phyloP scores from a whole-genome alignment of 1,140 invertebrate genomes.

The Drosophila kurseongensis region DNA sequence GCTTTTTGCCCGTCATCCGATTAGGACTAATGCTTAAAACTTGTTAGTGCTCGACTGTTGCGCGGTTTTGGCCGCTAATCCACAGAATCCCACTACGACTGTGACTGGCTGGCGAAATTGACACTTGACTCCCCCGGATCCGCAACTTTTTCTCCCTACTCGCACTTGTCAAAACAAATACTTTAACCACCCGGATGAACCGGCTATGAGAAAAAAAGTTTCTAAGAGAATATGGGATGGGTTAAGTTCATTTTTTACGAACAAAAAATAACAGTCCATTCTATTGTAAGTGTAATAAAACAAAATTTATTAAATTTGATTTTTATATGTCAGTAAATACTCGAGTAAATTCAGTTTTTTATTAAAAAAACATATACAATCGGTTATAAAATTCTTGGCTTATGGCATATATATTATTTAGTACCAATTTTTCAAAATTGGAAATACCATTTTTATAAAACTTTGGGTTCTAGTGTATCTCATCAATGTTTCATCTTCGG shows the following conservation, averaged over 20 bases:
- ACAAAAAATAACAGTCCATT: no score
- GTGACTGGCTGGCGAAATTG: conserved; percentile 41
- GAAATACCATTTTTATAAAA: neutral
- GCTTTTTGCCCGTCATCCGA: conserved; percentile 28
- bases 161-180: conserved; percentile 4
- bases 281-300: no score
- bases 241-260: neutral
- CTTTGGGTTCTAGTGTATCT: conserved; percentile 3
- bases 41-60: conserved; percentile 47
- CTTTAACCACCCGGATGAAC: conserved; percentile 1
- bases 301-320: neutral
- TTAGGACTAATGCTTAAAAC: conserved; percentile 51
- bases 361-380: neutral
- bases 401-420: neutral
- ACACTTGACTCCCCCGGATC: conserved; percentile 32
- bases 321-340: neutral
- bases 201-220: neutral
- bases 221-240: no score
- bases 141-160: conserved; percentile 27
- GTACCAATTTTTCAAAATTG: neutral
- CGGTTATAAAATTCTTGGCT: neutral
- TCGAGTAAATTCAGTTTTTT: neutral
- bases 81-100: conserved; percentile 25
- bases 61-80: conserved; percentile 43
- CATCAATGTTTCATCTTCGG: conserved; percentile 21